Base-by-base conservation (phyloP, 2,113 vertebrate species). In the Phylloscopus whistleri region DNA sequence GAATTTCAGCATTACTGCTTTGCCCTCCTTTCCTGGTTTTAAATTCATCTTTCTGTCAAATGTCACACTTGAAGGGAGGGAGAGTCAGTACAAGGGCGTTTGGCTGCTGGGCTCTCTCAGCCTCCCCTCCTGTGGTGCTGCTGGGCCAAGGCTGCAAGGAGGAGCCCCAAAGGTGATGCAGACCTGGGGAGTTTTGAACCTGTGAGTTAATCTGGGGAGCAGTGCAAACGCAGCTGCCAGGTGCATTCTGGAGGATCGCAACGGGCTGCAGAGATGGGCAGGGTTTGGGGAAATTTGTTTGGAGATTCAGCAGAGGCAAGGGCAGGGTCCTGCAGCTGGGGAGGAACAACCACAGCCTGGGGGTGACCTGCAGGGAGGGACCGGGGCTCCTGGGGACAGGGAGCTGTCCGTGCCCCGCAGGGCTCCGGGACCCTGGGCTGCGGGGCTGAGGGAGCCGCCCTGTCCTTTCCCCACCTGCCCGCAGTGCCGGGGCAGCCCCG, bases 41-140 rank as follows among this genome's bases (percentile, higher is more conserved):
- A 53, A 52, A 23, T 79, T 41, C 39, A 27, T 39, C 74, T 77
- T 80, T 88, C 41, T 55, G 37, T 31, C 3, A 1, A 37, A 23
- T 16, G 30, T n/a, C 37, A 17, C 11, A 1, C 17, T 17, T 8
- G 13, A 2, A 11, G 7, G 3, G 24, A 27, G 22, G 30, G 19
- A 18, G 30, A 17, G 18, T 22, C 30, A 3, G 2, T 10, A 30
- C 9, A 9, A 55, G 62, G 35, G 8, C 63, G 8, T 43, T 66
- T 33, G 41, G 23, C n/a, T 10, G 41, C 43, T 2, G 39, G 8
- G 14, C 2, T 68, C 44, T 10, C 35, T 41, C 35, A 49, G 37
- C 37, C 22, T 41, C 12, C 2, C 1, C 44, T 63, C 37, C 43
- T 18, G 28, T 4, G 0, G 23, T 16, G 59, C 77, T 41, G 39